These are phyloP conservation scores for Coregonus sp. DNA, from an alignment of 2,797 vertebrate genomes.

Conservation along the genomic window DNA sequence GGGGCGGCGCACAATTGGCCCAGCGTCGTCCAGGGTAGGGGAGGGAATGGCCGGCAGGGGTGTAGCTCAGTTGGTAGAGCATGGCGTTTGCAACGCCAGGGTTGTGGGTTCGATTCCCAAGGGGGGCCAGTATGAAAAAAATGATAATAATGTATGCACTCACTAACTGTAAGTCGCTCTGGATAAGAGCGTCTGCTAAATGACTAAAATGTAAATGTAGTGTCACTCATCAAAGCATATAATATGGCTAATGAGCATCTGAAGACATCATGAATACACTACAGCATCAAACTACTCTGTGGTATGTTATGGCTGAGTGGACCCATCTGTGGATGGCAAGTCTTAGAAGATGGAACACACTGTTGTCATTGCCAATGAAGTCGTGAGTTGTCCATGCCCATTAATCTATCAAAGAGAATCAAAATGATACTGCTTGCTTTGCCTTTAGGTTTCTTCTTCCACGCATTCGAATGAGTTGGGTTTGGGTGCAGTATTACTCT, in stretches of 20 bases:
- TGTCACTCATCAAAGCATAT: slow-evolving; percentile 2
- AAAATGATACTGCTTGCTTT: not conserved
- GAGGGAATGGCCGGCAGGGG: too few species aligned
- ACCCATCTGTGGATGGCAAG: not conserved
- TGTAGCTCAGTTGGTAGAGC: too few species aligned
- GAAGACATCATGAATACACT: not conserved
- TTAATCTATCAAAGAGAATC: not conserved
- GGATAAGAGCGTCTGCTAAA: too few species aligned
- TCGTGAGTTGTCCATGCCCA: not conserved
- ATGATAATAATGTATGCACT: too few species aligned
- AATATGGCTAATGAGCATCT: not conserved
- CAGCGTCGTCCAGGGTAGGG: too few species aligned
- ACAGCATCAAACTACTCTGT: not conserved
- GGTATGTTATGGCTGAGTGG: not conserved
- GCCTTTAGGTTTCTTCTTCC: not conserved
- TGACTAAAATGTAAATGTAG: not conserved
- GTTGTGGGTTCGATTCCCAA: too few species aligned
- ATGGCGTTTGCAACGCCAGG: too few species aligned
- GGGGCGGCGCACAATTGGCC: too few species aligned
- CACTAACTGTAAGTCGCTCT: too few species aligned
- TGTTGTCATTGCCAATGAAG: not conserved
- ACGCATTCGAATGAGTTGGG: not conserved
- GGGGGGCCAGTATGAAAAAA: too few species aligned
- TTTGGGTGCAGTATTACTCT: not conserved
- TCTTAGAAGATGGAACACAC: not conserved